Evolutionary conservation across 2,888 invertebrate species (phyloP).

Genomic region (Eilema sororculum): DNA sequence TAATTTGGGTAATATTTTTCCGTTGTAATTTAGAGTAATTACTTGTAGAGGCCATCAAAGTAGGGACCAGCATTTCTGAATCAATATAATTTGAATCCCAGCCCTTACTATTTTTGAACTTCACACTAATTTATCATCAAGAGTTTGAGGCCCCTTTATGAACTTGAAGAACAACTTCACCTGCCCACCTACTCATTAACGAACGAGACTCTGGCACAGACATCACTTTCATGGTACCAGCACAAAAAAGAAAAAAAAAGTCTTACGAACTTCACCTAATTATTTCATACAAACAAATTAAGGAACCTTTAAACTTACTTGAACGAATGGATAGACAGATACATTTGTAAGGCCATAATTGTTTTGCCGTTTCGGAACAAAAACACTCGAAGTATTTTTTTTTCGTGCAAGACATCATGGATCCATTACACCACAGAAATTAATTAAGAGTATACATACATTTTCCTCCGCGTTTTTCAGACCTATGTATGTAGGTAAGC

Average conservation of each 20-base stretch:
- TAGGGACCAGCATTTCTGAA: no score
- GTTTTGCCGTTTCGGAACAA: background rate
- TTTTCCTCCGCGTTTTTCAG: slow-evolving; percentile 40
- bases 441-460: slow-evolving; percentile 44
- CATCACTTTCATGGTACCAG: background rate
- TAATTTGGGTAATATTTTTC: no score
- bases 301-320: background rate
- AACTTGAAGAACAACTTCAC: no score
- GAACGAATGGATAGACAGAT: background rate
- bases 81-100: no score
- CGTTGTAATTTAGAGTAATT: no score
- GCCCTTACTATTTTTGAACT: no score
- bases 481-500: slow-evolving; percentile 53
- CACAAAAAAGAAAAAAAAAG: background rate
- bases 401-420: slow-evolving; percentile 6
- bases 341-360: slow-evolving; percentile 8
- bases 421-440: slow-evolving; percentile 31
- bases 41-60: no score
- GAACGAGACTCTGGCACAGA: no score
- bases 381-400: background rate
- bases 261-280: background rate
- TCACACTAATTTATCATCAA: no score
- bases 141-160: no score
- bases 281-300: background rate
- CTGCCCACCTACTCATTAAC: no score